Evolutionary conservation across 2,888 invertebrate species (phyloP), one percentile per base, ranked within the genome.

Genomic region (Pachydiplax longipennis): DNA sequence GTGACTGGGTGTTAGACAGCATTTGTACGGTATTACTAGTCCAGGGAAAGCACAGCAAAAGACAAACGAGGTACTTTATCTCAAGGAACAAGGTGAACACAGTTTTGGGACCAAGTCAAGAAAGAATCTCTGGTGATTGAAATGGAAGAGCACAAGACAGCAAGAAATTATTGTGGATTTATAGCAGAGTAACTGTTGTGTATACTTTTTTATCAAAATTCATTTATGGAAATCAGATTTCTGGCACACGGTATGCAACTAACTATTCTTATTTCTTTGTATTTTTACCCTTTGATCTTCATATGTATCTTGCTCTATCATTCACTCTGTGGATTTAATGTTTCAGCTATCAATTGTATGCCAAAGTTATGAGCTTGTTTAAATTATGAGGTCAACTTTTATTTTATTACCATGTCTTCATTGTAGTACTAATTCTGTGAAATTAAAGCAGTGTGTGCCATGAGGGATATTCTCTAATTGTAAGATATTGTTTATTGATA

Each of bases 391-490:
- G 58, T 61, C n/a, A 87, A 37, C 35, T 61, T 87, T 65, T 61
- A 61, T 87, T 87, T 61, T 35, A 61, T 65, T 65, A 65, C 61
- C 58, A 87, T 87, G 61, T 87, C 35, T 37, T 65, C 87, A 61
- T 58, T 87, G 87, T 87, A 87, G 87, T 35, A 31, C 35, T 87
- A 87, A 31, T 61, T 87, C 13, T 87, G 87, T 87, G 87, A 87
- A 18, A 87, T 87, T 87, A 87, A 87, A 87, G 87, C 87, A 87
- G 87, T 65, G 87, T 87, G 87, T 87, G 87, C 87, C 87, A 87
- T 87, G 87, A 61, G 87, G 87, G 53, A 40, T 61, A 87, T 61
- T 87, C 37, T 87, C 87, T 87, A 61, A 87, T 61, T 87, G 87
- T 87, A 87, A 87, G 87, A 87, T 61, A 87, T 87, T 87, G 40